Conservation (phyloP, 2,113 vertebrate genomes). For the Mirza zaza region DNA sequence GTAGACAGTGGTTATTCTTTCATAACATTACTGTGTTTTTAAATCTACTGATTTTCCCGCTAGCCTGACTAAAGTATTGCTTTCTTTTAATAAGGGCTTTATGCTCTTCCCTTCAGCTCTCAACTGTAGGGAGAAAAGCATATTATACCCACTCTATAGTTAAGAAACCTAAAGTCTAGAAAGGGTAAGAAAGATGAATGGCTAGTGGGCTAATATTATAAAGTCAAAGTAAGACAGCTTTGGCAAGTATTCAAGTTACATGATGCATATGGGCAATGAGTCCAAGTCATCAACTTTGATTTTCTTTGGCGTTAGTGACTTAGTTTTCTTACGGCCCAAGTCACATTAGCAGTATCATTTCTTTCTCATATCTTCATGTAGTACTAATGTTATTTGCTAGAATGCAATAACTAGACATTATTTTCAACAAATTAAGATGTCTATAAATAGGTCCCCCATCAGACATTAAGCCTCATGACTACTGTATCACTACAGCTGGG, state of each 20-base stretch:
- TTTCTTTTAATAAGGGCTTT: neutral
- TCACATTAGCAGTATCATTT: neutral
- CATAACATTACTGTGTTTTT: neutral
- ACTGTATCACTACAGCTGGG: neutral
- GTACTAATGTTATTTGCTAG: slow-evolving; percentile 23
- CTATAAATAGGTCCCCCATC: slow-evolving; percentile 9
- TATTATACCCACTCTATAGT: neutral
- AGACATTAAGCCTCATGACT: neutral
- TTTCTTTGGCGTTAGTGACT: neutral
- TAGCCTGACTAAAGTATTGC: neutral
- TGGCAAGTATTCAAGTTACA: neutral
- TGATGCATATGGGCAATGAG: too few relatives aligned
- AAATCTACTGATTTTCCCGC: neutral
- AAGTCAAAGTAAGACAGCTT: neutral
- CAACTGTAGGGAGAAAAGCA: neutral
- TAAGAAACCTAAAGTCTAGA: neutral
- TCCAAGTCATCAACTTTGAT: neutral
- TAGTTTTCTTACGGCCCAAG: neutral
- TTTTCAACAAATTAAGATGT: slow-evolving; percentile 33
- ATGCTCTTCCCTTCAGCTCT: neutral
- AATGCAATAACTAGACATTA: slow-evolving; percentile 31
- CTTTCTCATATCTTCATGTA: neutral
- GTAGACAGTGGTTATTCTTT: neutral
- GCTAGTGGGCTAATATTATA: neutral
- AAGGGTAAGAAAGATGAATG: neutral